phyloP scores from a whole-genome alignment of 1,140 invertebrate species.

The Elymnias hypermnestra region DNA sequence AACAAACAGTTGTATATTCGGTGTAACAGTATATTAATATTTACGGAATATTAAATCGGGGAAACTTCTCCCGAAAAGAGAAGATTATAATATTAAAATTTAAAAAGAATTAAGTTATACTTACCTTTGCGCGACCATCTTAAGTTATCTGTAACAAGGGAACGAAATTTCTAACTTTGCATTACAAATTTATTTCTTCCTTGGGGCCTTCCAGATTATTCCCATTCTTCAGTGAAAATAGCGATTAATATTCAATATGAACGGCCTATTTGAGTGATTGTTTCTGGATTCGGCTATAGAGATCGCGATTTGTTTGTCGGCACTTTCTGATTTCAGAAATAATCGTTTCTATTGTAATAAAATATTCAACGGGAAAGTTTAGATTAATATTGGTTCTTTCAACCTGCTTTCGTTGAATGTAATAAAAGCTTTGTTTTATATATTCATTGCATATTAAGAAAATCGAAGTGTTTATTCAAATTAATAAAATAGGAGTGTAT shows the following conservation, averaged over 20 bases:
- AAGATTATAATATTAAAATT: too few relatives aligned
- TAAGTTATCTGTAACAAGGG: constrained; percentile 62
- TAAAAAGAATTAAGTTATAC: too few relatives aligned
- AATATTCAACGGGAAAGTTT: constrained; percentile 48
- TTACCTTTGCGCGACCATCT: constrained; percentile 46
- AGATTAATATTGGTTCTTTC: constrained; percentile 26
- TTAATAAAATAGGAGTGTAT: too few relatives aligned
- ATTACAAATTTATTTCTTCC: constrained; percentile 71
- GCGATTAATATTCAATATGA: constrained; percentile 74
- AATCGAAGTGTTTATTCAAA: too few relatives aligned
- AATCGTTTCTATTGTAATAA: constrained; percentile 54
- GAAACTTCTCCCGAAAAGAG: too few relatives aligned
- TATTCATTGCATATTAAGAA: too few relatives aligned
- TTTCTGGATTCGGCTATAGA: constrained; percentile 51
- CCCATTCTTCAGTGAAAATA: constrained; percentile 67
- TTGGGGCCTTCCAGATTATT: constrained; percentile 62
- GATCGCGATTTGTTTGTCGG: constrained; percentile 48
- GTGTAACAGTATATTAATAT: too few relatives aligned
- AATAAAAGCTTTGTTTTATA: too few relatives aligned
- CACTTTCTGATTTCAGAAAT: constrained; percentile 44
- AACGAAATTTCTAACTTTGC: constrained; percentile 71
- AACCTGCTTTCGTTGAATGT: not conserved
- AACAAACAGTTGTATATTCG: too few relatives aligned
- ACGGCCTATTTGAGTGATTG: constrained; percentile 72
- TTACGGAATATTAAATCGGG: too few relatives aligned